These are phyloP conservation scores for Leptura quadrifasciata DNA, from an alignment of 2,888 invertebrate species.

Conservation along the genomic window DNA sequence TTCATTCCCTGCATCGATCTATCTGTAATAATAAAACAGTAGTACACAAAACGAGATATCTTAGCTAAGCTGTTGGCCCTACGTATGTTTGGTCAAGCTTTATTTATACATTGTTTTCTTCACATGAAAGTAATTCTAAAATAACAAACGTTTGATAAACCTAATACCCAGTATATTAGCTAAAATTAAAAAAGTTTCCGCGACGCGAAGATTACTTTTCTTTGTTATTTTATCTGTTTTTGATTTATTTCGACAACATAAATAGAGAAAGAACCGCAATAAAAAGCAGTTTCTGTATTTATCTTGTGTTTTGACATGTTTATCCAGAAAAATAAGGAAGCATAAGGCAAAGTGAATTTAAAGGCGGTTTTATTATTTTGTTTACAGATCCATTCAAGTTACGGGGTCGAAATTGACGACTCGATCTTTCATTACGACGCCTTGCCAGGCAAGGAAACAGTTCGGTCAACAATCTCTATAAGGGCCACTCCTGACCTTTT, in stretches of 20 bases:
- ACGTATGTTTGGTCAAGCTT: neutral
- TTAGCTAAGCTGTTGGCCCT: neutral
- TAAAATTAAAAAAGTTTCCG: neutral
- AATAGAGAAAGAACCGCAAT: slow-evolving; percentile 8
- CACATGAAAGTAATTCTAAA: neutral
- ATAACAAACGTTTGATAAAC: neutral
- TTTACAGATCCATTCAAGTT: slow-evolving; percentile 50
- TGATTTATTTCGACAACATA: neutral
- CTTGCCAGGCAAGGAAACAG: slow-evolving; percentile 67
- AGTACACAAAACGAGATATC: neutral
- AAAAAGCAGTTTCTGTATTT: slow-evolving; percentile 29
- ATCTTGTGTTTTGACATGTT: slow-evolving; percentile 32
- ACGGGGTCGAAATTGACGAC: slow-evolving; percentile 64
- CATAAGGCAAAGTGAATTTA: slow-evolving; percentile 37
- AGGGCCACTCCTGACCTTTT: slow-evolving; percentile 68
- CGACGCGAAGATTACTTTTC: neutral
- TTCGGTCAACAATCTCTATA: slow-evolving; percentile 68
- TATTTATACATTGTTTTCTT: neutral
- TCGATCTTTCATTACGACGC: slow-evolving; percentile 66
- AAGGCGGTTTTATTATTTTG: slow-evolving; percentile 44
- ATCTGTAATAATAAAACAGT: neutral
- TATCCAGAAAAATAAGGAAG: slow-evolving; percentile 34
- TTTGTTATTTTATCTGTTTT: slow-evolving; percentile 15
- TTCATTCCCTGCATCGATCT: neutral
- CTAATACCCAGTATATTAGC: neutral